These are phyloP conservation scores for Bradynema listronoti DNA, from an alignment of 1,140 invertebrate species.

Conservation along the genomic window DNA sequence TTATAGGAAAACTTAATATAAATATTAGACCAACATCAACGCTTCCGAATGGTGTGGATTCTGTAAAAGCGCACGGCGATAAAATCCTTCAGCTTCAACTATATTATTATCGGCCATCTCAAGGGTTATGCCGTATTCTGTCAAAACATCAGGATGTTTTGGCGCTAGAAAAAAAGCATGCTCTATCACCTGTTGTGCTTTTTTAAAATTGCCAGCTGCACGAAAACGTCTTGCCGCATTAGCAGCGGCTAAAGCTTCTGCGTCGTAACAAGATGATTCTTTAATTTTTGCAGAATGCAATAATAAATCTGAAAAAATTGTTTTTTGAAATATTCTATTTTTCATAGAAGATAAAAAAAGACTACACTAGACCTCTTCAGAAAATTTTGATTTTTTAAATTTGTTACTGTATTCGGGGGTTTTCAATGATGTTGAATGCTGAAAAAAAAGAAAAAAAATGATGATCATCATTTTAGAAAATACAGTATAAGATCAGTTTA, in stretches of 20 bases:
- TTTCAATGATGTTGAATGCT: too few species aligned
- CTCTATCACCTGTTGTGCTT: constrained; percentile 51
- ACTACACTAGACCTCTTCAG: too few species aligned
- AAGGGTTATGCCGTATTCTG: constrained; percentile 84
- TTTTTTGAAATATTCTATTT: too few species aligned
- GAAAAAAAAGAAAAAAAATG: too few species aligned
- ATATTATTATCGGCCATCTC: constrained; percentile 78
- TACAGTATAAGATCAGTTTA: too few species aligned
- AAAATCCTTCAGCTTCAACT: constrained; percentile 80
- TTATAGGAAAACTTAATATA: too few species aligned
- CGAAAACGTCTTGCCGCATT: constrained; percentile 36
- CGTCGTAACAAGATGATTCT: constrained; percentile 22
- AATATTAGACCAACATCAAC: constrained; percentile 62
- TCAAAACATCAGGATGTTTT: constrained; percentile 80
- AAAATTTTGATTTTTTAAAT: too few species aligned
- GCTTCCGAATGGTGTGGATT: constrained; percentile 76
- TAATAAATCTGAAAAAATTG: too few species aligned
- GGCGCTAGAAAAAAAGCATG: constrained; percentile 83
- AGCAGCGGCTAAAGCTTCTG: constrained; percentile 43
- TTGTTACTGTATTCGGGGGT: too few species aligned
- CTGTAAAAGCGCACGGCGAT: constrained; percentile 72
- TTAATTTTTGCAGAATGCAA: too few species aligned
- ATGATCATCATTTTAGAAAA: too few species aligned
- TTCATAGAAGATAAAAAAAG: too few species aligned
- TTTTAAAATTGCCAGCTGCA: constrained; percentile 35